A percentile compares a stretch with the other conserved stretches of the same genome.
These are phyloP conservation scores for Lithosia quadra DNA, from an alignment of 2,888 invertebrate genomes.

Conservation along the genomic window DNA sequence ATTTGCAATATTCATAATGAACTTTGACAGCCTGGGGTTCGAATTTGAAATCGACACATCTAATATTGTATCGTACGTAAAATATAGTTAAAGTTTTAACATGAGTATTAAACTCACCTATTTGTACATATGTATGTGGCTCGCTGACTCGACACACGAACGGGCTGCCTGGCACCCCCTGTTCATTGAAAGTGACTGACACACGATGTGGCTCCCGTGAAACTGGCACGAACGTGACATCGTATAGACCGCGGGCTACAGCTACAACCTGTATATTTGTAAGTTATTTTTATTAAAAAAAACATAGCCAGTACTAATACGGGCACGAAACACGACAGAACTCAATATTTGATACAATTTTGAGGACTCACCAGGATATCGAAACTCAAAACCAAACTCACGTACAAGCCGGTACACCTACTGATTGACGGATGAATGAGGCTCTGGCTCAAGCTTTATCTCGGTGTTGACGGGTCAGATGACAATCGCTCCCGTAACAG, in stretches of 20 bases:
- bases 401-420: no score
- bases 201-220: slow-evolving; percentile 96
- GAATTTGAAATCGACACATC: no score
- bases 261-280: slow-evolving; percentile 90
- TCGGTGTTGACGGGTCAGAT: neutral
- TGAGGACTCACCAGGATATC: no score
- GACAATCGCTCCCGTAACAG: no score
- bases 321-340: no score
- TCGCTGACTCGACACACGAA: slow-evolving; percentile 93
- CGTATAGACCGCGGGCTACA: slow-evolving; percentile 95
- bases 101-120: slow-evolving; percentile 75
- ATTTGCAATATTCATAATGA: no score
- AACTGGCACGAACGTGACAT: slow-evolving; percentile 96
- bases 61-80: no score
- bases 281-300: neutral
- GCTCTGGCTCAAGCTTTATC: neutral
- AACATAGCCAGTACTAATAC: neutral
- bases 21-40: no score
- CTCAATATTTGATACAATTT: no score
- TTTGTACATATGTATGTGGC: slow-evolving; percentile 91
- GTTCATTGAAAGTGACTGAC: slow-evolving; percentile 97
- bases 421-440: neutral
- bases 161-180: slow-evolving; percentile 95
- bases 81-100: no score
- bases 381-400: no score